Percentiles rank a stretch among this genome's conserved stretches.
phyloP scores from a whole-genome alignment of 2,888 invertebrate genomes.

The Cenopis cana region DNA sequence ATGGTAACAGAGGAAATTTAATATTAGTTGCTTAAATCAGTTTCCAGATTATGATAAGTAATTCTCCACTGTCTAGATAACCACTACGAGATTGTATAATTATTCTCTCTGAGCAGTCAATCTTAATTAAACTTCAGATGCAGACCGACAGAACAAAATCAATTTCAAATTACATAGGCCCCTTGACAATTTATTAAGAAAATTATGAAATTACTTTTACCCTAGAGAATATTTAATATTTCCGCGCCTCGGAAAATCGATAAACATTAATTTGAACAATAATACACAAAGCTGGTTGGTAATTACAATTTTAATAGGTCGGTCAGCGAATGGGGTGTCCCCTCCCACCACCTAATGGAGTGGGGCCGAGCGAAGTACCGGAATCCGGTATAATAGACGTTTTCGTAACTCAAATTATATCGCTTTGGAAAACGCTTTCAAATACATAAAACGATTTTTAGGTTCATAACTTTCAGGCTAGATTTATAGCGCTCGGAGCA shows the following conservation, averaged over 20 bases:
- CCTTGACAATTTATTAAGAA: constrained; percentile 10
- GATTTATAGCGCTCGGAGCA: constrained; percentile 16
- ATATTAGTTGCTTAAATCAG: not conserved
- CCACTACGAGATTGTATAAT: not conserved
- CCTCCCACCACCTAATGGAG: constrained; percentile 46
- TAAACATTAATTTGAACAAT: constrained; percentile 72
- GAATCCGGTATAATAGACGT: constrained; percentile 65
- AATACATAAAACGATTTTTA: constrained; percentile 54
- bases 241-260: constrained; percentile 60
- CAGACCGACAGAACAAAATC: not conserved
- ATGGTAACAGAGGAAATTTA: constrained; percentile 4
- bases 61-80: not conserved
- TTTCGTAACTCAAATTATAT: constrained; percentile 71
- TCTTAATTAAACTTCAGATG: not conserved
- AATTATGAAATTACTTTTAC: constrained; percentile 5
- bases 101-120: not conserved
- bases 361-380: constrained; percentile 54
- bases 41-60: not conserved
- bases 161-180: not conserved
- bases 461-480: constrained; percentile 40
- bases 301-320: constrained; percentile 82
- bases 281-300: constrained; percentile 72
- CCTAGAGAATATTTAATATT: constrained; percentile 28
- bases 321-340: constrained; percentile 65
- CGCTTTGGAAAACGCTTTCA: constrained; percentile 67